These are phyloP conservation scores for Darevskia mixta DNA, from an alignment of 2,797 vertebrate genomes.

Conservation along the genomic window DNA sequence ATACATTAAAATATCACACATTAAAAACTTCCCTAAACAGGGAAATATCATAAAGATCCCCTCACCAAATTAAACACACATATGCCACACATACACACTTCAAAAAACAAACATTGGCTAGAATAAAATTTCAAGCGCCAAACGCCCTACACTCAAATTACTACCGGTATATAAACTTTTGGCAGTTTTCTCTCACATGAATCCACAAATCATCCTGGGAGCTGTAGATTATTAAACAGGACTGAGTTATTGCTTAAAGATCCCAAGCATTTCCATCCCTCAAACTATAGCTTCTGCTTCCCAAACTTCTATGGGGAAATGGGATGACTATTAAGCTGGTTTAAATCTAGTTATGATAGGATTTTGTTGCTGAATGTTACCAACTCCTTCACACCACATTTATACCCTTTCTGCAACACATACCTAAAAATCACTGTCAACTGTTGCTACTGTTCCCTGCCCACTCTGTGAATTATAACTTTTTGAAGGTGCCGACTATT, in stretches of 20 bases:
- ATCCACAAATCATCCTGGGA: not conserved
- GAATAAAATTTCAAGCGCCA: not conserved
- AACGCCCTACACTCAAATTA: not conserved
- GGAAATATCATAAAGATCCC: too few species aligned
- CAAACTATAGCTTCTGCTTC: too few species aligned
- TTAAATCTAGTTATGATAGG: not conserved
- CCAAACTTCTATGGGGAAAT: not conserved
- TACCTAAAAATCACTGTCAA: not conserved
- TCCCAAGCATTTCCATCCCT: too few species aligned
- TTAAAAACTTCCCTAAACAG: too few species aligned
- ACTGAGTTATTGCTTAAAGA: too few species aligned
- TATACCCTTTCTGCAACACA: not conserved
- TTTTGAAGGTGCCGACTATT: not conserved
- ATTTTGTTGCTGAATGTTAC: not conserved
- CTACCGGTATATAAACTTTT: not conserved
- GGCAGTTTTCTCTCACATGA: not conserved
- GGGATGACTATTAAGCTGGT: not conserved
- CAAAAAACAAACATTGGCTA: not conserved
- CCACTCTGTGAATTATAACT: not conserved
- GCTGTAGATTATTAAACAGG: not conserved
- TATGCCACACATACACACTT: too few species aligned
- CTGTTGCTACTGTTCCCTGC: not conserved
- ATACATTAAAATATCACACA: too few species aligned
- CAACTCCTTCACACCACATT: not conserved
- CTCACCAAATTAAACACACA: not conserved